Conservation (phyloP, 2,888 invertebrate genomes). For the Ditula angustiorana region DNA sequence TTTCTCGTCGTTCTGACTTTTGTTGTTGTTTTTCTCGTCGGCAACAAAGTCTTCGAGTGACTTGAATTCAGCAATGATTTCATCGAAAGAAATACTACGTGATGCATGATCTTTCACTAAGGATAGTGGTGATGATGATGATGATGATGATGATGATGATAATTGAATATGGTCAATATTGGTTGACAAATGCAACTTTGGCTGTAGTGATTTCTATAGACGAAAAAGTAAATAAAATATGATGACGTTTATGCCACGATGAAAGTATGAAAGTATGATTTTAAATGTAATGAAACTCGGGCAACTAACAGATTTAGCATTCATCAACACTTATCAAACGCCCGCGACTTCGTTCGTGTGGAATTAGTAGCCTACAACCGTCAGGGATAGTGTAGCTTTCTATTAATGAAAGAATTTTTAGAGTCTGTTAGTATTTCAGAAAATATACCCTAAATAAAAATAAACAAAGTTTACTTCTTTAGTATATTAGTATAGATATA, state of each 20-base stretch:
- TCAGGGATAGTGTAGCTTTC: too few relatives aligned
- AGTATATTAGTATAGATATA: too few relatives aligned
- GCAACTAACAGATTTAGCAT: too few relatives aligned
- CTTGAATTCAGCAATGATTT: slow-evolving; percentile 67
- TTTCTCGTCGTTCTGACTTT: slow-evolving; percentile 36
- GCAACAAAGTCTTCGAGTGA: slow-evolving; percentile 59
- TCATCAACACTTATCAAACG: too few relatives aligned
- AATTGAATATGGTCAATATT: slow-evolving; percentile 54
- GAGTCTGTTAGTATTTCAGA: too few relatives aligned
- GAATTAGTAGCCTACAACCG: too few relatives aligned
- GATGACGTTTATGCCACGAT: slow-evolving; percentile 34
- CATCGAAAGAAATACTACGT: slow-evolving; percentile 55
- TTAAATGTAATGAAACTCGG: too few relatives aligned
- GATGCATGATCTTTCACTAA: slow-evolving; percentile 47
- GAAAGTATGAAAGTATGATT: background rate
- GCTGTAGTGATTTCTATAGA: slow-evolving; percentile 67
- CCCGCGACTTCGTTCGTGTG: too few relatives aligned
- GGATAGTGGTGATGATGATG: slow-evolving; percentile 46
- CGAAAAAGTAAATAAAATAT: slow-evolving; percentile 50
- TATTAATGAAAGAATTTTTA: too few relatives aligned
- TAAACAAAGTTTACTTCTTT: too few relatives aligned
- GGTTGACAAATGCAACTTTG: slow-evolving; percentile 61
- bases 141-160: slow-evolving; percentile 46
- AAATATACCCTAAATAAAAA: too few relatives aligned
- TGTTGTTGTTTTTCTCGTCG: slow-evolving; percentile 46